These are phyloP conservation scores for Mamestra brassicae DNA, from an alignment of 2,888 invertebrate species.

Conservation along the genomic window DNA sequence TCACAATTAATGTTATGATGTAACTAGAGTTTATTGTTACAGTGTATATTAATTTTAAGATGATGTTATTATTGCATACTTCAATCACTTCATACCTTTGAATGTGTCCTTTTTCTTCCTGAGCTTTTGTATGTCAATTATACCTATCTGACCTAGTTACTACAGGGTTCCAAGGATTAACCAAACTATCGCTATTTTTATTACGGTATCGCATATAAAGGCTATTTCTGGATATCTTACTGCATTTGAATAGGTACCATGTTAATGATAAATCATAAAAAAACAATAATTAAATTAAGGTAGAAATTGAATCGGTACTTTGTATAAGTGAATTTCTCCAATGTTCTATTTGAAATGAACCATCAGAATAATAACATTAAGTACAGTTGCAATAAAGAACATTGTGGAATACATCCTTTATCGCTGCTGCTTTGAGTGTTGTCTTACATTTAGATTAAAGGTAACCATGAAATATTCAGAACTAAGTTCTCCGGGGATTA, in stretches of 20 bases:
- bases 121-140: slow-evolving; percentile 86
- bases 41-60: slow-evolving; percentile 55
- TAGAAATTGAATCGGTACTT: slow-evolving; percentile 45
- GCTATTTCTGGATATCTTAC: slow-evolving; percentile 61
- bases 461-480: slow-evolving; percentile 58
- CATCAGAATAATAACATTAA: slow-evolving; percentile 33
- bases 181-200: slow-evolving; percentile 67
- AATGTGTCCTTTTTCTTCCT: slow-evolving; percentile 72
- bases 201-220: slow-evolving; percentile 55
- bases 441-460: slow-evolving; percentile 65
- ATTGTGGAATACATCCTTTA: slow-evolving; percentile 41
- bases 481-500: slow-evolving; percentile 33
- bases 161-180: slow-evolving; percentile 74
- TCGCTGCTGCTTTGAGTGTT: slow-evolving; percentile 74
- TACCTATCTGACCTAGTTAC: slow-evolving; percentile 71
- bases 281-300: slow-evolving; percentile 56
- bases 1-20: slow-evolving; percentile 66
- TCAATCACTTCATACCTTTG: slow-evolving; percentile 39
- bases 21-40: slow-evolving; percentile 60
- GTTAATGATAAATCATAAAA: slow-evolving; percentile 38
- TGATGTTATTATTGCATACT: slow-evolving; percentile 52
- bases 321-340: slow-evolving; percentile 27
- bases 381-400: slow-evolving; percentile 22
- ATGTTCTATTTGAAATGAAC: slow-evolving; percentile 36
- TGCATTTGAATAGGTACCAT: slow-evolving; percentile 38